These are phyloP conservation scores for Drosophila baimaii DNA, from an alignment of 1,140 invertebrate genomes.

Conservation along the genomic window DNA sequence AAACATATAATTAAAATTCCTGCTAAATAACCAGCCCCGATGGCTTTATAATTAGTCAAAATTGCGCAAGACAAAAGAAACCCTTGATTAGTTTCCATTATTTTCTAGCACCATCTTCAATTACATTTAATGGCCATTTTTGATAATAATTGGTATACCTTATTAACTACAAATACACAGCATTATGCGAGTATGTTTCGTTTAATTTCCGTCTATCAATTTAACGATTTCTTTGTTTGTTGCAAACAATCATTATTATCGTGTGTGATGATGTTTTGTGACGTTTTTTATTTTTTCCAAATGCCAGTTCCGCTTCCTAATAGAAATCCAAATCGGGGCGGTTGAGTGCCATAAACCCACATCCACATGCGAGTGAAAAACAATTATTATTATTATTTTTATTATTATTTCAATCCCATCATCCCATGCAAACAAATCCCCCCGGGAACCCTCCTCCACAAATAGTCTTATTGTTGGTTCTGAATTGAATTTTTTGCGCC, in stretches of 20 bases:
- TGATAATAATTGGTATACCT: slow-evolving; percentile 31
- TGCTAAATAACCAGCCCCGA: background rate
- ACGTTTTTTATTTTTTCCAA: slow-evolving; percentile 52
- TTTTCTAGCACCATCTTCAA: slow-evolving; percentile 40
- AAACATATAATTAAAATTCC: slow-evolving; percentile 1
- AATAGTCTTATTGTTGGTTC: slow-evolving; percentile 42
- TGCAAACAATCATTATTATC: too few species aligned
- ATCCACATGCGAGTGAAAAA: slow-evolving; percentile 54
- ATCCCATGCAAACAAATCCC: slow-evolving; percentile 18
- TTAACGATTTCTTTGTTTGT: slow-evolving; percentile 41
- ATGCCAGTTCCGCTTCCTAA: slow-evolving; percentile 72
- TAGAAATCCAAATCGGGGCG: slow-evolving; percentile 35
- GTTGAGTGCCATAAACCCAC: slow-evolving; percentile 52
- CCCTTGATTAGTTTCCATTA: slow-evolving; percentile 30
- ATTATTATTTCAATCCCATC: slow-evolving; percentile 49
- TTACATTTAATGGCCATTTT: slow-evolving; percentile 34
- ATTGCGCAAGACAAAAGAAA: slow-evolving; percentile 7
- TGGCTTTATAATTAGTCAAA: slow-evolving; percentile 18
- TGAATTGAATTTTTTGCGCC: slow-evolving; percentile 50
- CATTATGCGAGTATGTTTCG: slow-evolving; percentile 27
- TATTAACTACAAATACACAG: slow-evolving; percentile 22
- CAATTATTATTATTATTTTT: slow-evolving; percentile 68
- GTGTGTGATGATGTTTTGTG: slow-evolving; percentile 50
- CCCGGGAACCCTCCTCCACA: background rate
- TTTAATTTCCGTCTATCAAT: slow-evolving; percentile 39